A percentile compares a stretch with the other conserved stretches of the same genome.
These are phyloP conservation scores for Chaunax sp. DNA, from an alignment of 2,797 vertebrate species.

Conservation along the genomic window DNA sequence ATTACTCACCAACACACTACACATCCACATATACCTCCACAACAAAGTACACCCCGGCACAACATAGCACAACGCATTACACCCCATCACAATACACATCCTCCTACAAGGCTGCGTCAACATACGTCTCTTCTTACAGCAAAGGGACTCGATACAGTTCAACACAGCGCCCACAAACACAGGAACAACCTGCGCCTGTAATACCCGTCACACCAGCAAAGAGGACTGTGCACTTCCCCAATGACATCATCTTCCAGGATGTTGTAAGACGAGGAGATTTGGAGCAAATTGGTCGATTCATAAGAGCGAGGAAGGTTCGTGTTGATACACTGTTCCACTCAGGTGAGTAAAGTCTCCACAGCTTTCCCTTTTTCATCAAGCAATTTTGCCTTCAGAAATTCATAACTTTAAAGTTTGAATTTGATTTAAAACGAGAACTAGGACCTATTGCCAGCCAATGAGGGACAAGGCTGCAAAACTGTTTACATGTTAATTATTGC, in stretches of 20 bases:
- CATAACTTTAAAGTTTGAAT: background rate
- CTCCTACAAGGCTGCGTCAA: slow-evolving; percentile 62
- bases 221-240: slow-evolving; percentile 91
- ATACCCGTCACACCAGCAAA: slow-evolving; percentile 65
- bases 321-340: slow-evolving; percentile 93
- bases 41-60: slow-evolving; percentile 70
- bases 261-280: slow-evolving; percentile 91
- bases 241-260: slow-evolving; percentile 94
- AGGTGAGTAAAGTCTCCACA: slow-evolving; percentile 79
- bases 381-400: background rate
- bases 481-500: background rate
- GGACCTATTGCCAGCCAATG: no score
- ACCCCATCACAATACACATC: slow-evolving; percentile 61
- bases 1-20: slow-evolving; percentile 68
- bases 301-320: slow-evolving; percentile 91
- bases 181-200: slow-evolving; percentile 63
- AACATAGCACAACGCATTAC: slow-evolving; percentile 66
- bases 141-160: slow-evolving; percentile 67
- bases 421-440: background rate
- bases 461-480: background rate
- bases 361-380: background rate
- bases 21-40: slow-evolving; percentile 62
- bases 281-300: slow-evolving; percentile 95
- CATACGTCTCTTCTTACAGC: slow-evolving; percentile 73
- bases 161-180: slow-evolving; percentile 41